These are phyloP conservation scores for Epizoanthus scotinus DNA, from an alignment of 92 coral and sea anemone species.

Conservation along the genomic window DNA sequence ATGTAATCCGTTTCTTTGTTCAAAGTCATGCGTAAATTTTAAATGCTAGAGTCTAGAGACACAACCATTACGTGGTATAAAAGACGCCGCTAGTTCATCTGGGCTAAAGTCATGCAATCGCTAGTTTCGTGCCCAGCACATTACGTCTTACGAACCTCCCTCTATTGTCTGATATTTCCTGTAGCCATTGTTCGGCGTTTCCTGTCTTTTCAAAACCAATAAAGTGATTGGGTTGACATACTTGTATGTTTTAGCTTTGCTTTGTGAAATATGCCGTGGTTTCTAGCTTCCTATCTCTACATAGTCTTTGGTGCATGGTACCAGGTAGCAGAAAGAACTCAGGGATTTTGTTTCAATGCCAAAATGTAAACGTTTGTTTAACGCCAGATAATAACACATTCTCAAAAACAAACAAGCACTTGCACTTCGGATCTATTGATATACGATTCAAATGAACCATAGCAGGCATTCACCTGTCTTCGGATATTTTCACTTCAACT, in stretches of 20 bases:
- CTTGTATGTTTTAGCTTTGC: neutral
- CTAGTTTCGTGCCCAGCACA: neutral
- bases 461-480: neutral
- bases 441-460: constrained; percentile 8
- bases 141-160: constrained; percentile 4
- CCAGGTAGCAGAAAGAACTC: neutral
- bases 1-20: too few species aligned
- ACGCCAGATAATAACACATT: neutral
- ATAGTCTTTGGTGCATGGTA: neutral
- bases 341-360: neutral
- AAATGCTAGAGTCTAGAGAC: too few species aligned
- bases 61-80: neutral
- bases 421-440: neutral
- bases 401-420: neutral
- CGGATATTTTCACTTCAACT: too few species aligned
- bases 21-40: too few species aligned
- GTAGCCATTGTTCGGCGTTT: constrained; percentile 17
- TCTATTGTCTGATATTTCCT: constrained; percentile 33
- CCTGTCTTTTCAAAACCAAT: constrained; percentile 28
- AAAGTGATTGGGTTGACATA: neutral
- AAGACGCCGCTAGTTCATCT: neutral
- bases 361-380: constrained; percentile 8
- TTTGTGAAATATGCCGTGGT: neutral
- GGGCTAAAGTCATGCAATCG: constrained; percentile 48
- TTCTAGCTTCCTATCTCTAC: neutral